Percentiles rank a stretch among this genome's conserved stretches.
phyloP scores from a whole-genome alignment of 2,888 invertebrate species.

The Chromoteleia sp. region DNA sequence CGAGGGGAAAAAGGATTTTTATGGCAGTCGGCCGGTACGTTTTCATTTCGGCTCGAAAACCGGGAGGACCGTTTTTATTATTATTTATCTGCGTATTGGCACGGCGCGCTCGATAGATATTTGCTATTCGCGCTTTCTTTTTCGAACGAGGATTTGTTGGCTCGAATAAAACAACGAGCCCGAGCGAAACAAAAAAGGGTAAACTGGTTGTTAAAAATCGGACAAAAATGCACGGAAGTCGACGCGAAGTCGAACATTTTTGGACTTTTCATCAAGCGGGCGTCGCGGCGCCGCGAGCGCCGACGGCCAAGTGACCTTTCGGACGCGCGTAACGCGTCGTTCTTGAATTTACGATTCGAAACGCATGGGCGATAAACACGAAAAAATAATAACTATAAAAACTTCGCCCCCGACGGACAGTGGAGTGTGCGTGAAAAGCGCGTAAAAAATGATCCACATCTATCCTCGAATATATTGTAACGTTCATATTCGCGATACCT shows the following conservation, averaged over 20 bases:
- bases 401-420: conserved; percentile 67
- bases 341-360: conserved; percentile 78
- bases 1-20: conserved; percentile 79
- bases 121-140: conserved; percentile 64
- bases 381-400: conserved; percentile 80
- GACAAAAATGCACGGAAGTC: conserved; percentile 40
- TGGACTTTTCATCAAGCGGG: conserved; percentile 27
- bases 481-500: conserved; percentile 66
- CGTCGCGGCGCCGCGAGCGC: not conserved
- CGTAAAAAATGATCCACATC: conserved; percentile 74
- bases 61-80: conserved; percentile 69
- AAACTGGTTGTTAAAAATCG: conserved; percentile 29
- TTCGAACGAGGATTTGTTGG: conserved; percentile 63
- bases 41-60: conserved; percentile 78
- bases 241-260: conserved; percentile 47
- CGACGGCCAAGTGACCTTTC: conserved; percentile 48
- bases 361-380: conserved; percentile 77
- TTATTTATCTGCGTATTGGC: conserved; percentile 70
- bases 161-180: conserved; percentile 46
- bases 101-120: conserved; percentile 62
- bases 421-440: conserved; percentile 72
- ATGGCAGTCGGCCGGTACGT: conserved; percentile 78
- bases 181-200: not conserved
- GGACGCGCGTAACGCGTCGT: conserved; percentile 70
- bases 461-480: conserved; percentile 69